phyloP scores from a whole-genome alignment of 1,140 invertebrate species.

The Zaprionus kolodkinae region DNA sequence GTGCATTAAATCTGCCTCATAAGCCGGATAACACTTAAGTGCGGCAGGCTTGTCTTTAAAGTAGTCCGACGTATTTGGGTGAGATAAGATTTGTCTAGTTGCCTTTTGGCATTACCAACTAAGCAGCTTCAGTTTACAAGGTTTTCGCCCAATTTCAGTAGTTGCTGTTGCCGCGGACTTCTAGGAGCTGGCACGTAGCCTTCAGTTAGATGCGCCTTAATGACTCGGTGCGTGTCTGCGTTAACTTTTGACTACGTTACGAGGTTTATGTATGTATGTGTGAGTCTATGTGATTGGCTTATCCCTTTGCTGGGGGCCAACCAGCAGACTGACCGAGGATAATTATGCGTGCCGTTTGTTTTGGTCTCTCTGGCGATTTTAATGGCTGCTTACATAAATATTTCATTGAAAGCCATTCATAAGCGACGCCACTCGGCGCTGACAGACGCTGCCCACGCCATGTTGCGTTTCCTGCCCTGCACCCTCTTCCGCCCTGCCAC shows the following conservation, averaged over 20 bases:
- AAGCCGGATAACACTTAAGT: background rate
- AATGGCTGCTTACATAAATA: slow-evolving; percentile 75
- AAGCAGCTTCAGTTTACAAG: slow-evolving; percentile 19
- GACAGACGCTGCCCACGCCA: slow-evolving; percentile 53
- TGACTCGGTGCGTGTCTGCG: slow-evolving; percentile 30
- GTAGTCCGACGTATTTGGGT: slow-evolving; percentile 3
- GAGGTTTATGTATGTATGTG: slow-evolving; percentile 7
- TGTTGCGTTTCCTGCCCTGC: background rate
- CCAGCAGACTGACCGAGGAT: slow-evolving; percentile 16
- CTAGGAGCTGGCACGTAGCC: slow-evolving; percentile 26
- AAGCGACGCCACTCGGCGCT: slow-evolving; percentile 55
- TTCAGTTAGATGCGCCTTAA: slow-evolving; percentile 25
- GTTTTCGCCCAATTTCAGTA: slow-evolving; percentile 10
- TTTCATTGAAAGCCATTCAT: slow-evolving; percentile 78
- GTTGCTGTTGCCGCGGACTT: background rate
- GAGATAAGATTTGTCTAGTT: slow-evolving; percentile 22
- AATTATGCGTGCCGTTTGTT: slow-evolving; percentile 36
- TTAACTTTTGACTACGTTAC: background rate
- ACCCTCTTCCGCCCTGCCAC: slow-evolving; percentile 7
- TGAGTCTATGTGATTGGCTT: background rate
- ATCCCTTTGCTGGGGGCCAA: background rate
- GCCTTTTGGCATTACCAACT: slow-evolving; percentile 24
- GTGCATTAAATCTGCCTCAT: background rate
- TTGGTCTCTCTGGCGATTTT: slow-evolving; percentile 45
- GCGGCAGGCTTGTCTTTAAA: background rate